Conservation (phyloP, 2,888 invertebrate species). For the Luperina nickerlii region DNA sequence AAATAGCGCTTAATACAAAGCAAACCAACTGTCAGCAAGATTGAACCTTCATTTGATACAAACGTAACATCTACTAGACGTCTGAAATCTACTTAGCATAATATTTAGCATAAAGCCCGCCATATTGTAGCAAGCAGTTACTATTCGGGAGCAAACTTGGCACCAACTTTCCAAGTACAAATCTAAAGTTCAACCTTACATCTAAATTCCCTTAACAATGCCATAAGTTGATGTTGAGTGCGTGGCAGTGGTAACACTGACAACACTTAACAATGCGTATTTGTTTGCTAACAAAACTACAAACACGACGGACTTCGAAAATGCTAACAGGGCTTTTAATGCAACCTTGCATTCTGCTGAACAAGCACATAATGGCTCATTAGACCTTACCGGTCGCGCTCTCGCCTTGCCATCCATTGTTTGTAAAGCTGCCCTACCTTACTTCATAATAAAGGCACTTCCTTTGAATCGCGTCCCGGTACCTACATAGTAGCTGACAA, state of each 20-base stretch:
- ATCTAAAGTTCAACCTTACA: slow-evolving; percentile 50
- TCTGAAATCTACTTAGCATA: slow-evolving; percentile 52
- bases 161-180: slow-evolving; percentile 37
- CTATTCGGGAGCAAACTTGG: slow-evolving; percentile 37
- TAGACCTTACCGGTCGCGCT: slow-evolving; percentile 83
- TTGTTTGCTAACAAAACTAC: slow-evolving; percentile 69
- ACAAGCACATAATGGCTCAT: slow-evolving; percentile 85
- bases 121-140: slow-evolving; percentile 27
- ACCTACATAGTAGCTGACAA: slow-evolving; percentile 73
- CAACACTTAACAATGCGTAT: slow-evolving; percentile 71
- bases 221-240: slow-evolving; percentile 62
- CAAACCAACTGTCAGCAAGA: slow-evolving; percentile 33
- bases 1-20: slow-evolving; percentile 8
- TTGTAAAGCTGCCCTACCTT: slow-evolving; percentile 80
- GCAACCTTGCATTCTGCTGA: slow-evolving; percentile 74
- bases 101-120: slow-evolving; percentile 39
- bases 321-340: slow-evolving; percentile 75
- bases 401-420: slow-evolving; percentile 82
- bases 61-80: slow-evolving; percentile 23
- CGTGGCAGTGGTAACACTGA: slow-evolving; percentile 54
- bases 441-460: slow-evolving; percentile 84
- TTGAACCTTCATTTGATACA: slow-evolving; percentile 40
- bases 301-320: slow-evolving; percentile 69
- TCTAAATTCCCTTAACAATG: slow-evolving; percentile 67
- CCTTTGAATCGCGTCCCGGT: slow-evolving; percentile 78